Conservation (phyloP, 2,888 invertebrate species). For the Bimastos eiseni region DNA sequence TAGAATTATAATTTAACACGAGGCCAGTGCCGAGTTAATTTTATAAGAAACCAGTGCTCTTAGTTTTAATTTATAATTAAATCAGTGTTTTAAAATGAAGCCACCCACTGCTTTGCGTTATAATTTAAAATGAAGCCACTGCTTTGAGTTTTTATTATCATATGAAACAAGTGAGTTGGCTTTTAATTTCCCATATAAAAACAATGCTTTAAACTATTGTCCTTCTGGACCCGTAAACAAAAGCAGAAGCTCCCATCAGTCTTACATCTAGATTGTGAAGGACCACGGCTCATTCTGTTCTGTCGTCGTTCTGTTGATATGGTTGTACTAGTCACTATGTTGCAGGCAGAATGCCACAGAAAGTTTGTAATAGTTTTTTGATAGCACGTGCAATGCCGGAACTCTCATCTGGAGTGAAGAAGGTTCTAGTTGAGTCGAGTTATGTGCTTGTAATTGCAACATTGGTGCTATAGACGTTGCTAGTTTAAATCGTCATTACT, state of each 20-base stretch:
- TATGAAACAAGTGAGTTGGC: not conserved
- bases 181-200: not conserved
- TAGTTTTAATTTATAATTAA: not conserved
- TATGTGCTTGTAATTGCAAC: no score
- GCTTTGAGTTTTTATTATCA: not conserved
- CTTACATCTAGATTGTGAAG: no score
- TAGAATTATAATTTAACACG: no score
- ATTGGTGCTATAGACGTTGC: no score
- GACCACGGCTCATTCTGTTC: not conserved
- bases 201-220: not conserved
- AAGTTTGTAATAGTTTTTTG: not conserved
- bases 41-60: not conserved
- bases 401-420: no score
- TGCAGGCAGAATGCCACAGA: not conserved
- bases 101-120: not conserved
- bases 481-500: no score
- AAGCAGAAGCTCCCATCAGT: not conserved
- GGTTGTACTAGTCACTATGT: not conserved
- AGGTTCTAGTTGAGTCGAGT: not conserved
- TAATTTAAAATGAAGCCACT: not conserved
- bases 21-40: not conserved
- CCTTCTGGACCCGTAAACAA: not conserved
- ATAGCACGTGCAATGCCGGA: no score
- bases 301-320: not conserved
- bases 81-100: no score